Evolutionary conservation across 2,888 invertebrate species (phyloP).

Genomic region (Trypoxylon attenuatum): DNA sequence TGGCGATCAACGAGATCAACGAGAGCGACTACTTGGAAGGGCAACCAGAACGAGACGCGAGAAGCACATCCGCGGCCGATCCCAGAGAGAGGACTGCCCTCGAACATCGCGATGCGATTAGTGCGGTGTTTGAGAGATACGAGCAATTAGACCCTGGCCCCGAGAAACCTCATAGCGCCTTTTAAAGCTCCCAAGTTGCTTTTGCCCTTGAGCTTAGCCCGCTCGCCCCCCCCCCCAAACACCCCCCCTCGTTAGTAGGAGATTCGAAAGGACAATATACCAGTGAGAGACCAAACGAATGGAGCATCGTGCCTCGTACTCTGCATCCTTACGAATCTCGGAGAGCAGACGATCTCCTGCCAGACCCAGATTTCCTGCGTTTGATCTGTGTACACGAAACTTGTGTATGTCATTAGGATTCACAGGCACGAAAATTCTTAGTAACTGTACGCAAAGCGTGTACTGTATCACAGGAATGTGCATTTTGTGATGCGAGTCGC

Average conservation of each 20-base stretch:
- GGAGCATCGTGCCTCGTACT: constrained; percentile 12
- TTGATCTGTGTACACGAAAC: constrained; percentile 57
- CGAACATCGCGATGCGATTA: constrained; percentile 10
- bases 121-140: constrained; percentile 22
- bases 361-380: constrained; percentile 23
- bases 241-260: constrained; percentile 26
- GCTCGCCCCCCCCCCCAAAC: no score
- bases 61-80: no score
- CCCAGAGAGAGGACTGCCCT: neutral
- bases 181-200: constrained; percentile 7
- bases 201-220: constrained; percentile 23
- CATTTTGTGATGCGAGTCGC: constrained; percentile 14
- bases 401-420: constrained; percentile 62
- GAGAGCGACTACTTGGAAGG: no score
- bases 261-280: constrained; percentile 33
- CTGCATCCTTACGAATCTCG: constrained; percentile 37
- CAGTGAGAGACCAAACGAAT: neutral
- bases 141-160: constrained; percentile 32
- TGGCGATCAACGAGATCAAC: no score
- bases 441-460: constrained; percentile 37
- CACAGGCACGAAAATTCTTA: constrained; percentile 63
- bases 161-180: constrained; percentile 19
- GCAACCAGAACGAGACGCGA: no score
- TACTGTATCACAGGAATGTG: neutral
- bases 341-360: constrained; percentile 9